Evolutionary conservation across 2,888 invertebrate genomes (phyloP), one percentile per base, ranked within the genome.

Genomic region (Ornithoptera alexandrae): DNA sequence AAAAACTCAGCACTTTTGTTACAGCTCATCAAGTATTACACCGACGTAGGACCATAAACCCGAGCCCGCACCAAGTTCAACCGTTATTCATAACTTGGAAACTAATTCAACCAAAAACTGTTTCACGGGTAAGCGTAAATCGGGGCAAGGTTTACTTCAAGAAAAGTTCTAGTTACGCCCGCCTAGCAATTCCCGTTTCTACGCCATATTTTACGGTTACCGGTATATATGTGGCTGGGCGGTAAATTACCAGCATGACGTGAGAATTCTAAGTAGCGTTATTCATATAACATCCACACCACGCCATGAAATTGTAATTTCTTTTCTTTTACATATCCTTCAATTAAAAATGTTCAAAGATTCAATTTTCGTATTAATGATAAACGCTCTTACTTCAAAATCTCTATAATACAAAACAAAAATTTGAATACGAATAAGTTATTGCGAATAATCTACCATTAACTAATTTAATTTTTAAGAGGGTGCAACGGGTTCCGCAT

Each of bases 111-210:
- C 84, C 83, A 81, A 82, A 82, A 85, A 82, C 79, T 78, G 76
- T 83, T 85, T 86, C 84, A 85, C 82, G 82, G 79, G 83, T 83
- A 78, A 83, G 84, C 84, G 85, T 89, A 89, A 89, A 89, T 88
- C 83, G 79, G 78, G 73, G 72, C 77, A 77, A 82, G 79, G 77
- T 78, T 75, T 81, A 78, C 80, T 83, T 79, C 76, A 77, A 78
- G 77, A 72, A 77, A 78, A 75, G 72, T 76, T 72, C 67, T 71
- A 67, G 63, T 50, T 67, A 67, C 62, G 18, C 66, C 57, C 63
- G 42, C 39, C 56, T 63, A 60, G 59, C 58, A 59, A 67, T 72
- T 63, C 65, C 30, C 62, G 61, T 59, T 68, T 63, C 60, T 68
- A 53, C 24, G 30, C 36, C 64, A 67, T 70, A 70, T 70, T 67